phyloP scores from a whole-genome alignment of 2,888 invertebrate species.

The Venusia cambrica region DNA sequence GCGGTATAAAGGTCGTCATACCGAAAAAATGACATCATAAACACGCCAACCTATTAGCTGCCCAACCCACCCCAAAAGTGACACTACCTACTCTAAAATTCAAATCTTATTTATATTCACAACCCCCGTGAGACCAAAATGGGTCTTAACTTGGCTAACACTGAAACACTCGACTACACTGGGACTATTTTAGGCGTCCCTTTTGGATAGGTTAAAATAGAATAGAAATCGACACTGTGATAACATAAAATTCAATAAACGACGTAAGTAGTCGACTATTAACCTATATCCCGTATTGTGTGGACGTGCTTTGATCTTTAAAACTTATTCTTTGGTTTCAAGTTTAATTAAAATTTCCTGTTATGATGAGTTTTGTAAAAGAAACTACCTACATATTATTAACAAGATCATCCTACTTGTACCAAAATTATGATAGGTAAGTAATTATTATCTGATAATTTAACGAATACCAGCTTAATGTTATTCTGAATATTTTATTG shows the following conservation, averaged over 20 bases:
- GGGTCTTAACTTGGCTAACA: conserved; percentile 56
- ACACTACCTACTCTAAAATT: conserved; percentile 57
- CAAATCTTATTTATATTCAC: conserved; percentile 74
- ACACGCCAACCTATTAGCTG: conserved; percentile 28
- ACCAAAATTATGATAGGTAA: too few species aligned
- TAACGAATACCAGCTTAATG: too few species aligned
- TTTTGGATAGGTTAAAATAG: conserved; percentile 66
- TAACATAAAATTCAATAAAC: conserved; percentile 68
- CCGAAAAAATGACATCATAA: conserved; percentile 25
- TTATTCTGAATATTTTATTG: background rate
- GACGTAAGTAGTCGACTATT: conserved; percentile 33
- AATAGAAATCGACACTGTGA: conserved; percentile 52
- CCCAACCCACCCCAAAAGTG: conserved; percentile 19
- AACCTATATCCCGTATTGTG: conserved; percentile 38
- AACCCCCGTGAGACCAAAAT: conserved; percentile 57
- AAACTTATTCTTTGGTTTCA: conserved; percentile 29
- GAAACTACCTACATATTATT: too few species aligned
- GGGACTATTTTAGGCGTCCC: conserved; percentile 69
- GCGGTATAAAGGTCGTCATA: conserved; percentile 19
- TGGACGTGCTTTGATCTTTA: conserved; percentile 24
- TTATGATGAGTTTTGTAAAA: conserved; percentile 19
- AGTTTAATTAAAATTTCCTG: conserved; percentile 29
- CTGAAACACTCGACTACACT: conserved; percentile 47
- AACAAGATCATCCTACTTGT: too few species aligned
- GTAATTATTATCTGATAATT: too few species aligned